Percentiles rank a stretch among this genome's conserved stretches.
Evolutionary conservation across 2,113 vertebrate genomes (phyloP).

Genomic region (Hippocampus zosterae): DNA sequence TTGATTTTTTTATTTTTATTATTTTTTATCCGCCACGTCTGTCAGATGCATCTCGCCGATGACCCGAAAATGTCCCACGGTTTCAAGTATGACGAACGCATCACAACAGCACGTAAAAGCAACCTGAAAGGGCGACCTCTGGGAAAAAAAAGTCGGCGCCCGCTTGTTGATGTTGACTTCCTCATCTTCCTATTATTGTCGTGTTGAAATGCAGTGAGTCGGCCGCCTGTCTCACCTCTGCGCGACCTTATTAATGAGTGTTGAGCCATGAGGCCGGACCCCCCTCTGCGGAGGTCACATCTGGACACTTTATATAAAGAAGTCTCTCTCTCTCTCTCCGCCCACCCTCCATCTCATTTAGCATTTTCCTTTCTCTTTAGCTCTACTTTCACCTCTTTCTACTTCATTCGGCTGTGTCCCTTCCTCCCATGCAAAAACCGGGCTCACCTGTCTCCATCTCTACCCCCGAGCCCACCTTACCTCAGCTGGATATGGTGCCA

Average conservation of each 20-base stretch:
- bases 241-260: slow-evolving; percentile 69
- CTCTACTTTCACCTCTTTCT: not conserved
- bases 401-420: not conserved
- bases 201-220: slow-evolving; percentile 56
- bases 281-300: slow-evolving; percentile 65
- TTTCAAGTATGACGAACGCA: not conserved
- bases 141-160: not conserved
- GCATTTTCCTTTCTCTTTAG: not conserved
- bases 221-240: slow-evolving; percentile 64
- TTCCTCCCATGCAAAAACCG: slow-evolving; percentile 8
- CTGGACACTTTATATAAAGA: slow-evolving; percentile 59
- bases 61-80: not conserved
- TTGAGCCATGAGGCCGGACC: slow-evolving; percentile 59
- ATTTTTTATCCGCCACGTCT: not conserved
- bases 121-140: not conserved
- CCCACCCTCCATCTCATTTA: slow-evolving; percentile 1
- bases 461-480: slow-evolving; percentile 36
- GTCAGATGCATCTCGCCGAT: not conserved
- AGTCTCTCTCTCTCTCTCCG: slow-evolving; percentile 12
- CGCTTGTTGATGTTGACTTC: slow-evolving; percentile 32
- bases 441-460: slow-evolving; percentile 22
- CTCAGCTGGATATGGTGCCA: slow-evolving; percentile 41
- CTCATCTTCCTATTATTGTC: slow-evolving; percentile 29
- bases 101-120: too few species aligned
- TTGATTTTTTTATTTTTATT: too few species aligned